phyloP scores from a whole-genome alignment of 92 coral and sea anemone genomes.

The Pocillopora meandrina region DNA sequence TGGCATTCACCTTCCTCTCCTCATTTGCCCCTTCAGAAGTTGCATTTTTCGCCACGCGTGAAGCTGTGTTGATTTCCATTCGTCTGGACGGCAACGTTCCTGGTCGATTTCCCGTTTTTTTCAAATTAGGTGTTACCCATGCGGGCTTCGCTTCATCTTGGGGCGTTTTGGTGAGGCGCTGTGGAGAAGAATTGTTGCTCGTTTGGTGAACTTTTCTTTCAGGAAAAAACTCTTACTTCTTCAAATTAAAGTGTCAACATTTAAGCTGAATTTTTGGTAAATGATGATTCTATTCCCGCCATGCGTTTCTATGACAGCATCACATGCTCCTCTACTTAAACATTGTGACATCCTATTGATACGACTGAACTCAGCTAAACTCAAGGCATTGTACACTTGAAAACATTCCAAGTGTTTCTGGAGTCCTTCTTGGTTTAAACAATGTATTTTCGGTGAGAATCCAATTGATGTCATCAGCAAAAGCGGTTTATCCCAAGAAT shows the following conservation, averaged over 20 bases:
- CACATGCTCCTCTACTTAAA: no score
- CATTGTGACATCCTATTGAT: no score
- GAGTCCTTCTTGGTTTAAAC: no score
- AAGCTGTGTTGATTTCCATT: slow-evolving; percentile 35
- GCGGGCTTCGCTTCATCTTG: slow-evolving; percentile 58
- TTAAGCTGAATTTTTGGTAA: no score
- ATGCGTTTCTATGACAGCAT: no score
- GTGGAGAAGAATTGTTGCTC: neutral
- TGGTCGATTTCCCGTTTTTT: slow-evolving; percentile 34
- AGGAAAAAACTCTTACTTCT: neutral
- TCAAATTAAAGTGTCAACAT: neutral
- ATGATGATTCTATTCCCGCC: no score
- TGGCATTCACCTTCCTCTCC: slow-evolving; percentile 30
- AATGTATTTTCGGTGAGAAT: no score
- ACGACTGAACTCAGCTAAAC: no score
- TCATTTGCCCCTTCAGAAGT: slow-evolving; percentile 6
- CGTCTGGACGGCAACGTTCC: slow-evolving; percentile 37
- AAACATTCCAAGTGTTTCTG: no score
- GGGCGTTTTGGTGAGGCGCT: slow-evolving; percentile 12
- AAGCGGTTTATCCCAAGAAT: no score
- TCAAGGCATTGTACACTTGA: no score
- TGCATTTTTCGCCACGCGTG: neutral
- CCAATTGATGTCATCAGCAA: no score
- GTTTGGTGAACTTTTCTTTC: neutral
- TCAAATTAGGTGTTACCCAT: slow-evolving; percentile 66